Base-by-base conservation (phyloP, 2,888 invertebrate genomes). In the Cephus nigrinus region DNA sequence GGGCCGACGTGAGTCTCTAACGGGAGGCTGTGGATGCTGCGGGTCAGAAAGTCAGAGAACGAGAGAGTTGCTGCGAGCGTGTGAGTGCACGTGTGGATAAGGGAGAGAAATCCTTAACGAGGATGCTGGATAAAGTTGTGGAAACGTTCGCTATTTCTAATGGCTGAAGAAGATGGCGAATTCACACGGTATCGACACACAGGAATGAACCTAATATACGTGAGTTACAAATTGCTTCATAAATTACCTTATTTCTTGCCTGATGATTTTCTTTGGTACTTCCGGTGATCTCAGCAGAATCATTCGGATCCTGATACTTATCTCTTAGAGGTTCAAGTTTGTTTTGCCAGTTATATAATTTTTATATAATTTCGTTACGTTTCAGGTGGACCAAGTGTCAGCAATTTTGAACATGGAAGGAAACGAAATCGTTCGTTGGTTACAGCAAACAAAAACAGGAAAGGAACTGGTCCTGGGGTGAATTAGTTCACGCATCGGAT, bases 141-240 rank as follows among this genome's bases (percentile, higher is more conserved):
- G 23, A 55, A 55, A 23, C 55, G 23, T 23, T 55, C 55, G 55
- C 23, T 23, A 9, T 23, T 55, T 55, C 15, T 5, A 55, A 9
- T 9, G 55, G 23, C 55, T 9, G 55, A 23, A 2, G 55, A 55
- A 55, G 55, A 23, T 55, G 55, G 55, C 23, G 32, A 33, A 71
- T 71, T 71, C 71, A 71, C 71, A 71, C 71, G 71, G 71, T 33
- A 23, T 71, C 71, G 32, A 23, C 31, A 33, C 31, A 71, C 71
- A 5, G 71, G 71, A 33, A 31, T 1, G 31, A 71, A 11, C 4
- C 9, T 9, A 31, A 33, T 33, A 71, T 15, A 31, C 32, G 15
- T 55, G 72, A 55, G 74, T 78, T 80, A 81, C 82, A 84, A 84
- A 84, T 84, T 84, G 83, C 84, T 80, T 80, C 80, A 80, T 82